Base-by-base conservation (phyloP, 2,797 vertebrate genomes). In the Hipposideros larvatus region DNA sequence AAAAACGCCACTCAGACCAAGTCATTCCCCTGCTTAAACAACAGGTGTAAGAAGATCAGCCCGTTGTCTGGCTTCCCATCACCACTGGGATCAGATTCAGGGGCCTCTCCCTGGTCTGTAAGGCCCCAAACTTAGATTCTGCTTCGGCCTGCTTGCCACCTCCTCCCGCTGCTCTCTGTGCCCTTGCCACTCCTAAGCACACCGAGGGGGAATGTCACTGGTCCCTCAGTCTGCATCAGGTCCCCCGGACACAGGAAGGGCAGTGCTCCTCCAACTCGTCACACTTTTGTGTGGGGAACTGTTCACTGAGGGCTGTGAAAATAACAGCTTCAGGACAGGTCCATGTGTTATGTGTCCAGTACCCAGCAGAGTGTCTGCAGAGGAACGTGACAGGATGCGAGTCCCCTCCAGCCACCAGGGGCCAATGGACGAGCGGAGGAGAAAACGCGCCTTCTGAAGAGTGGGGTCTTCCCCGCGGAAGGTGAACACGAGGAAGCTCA, bases 161-260 rank as follows among this genome's bases (percentile, higher is more conserved):
- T 31, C 28, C 21, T 31, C 51, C 28, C 77, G 24, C 10, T n/a
- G 1, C 75, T 43, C 48, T 34, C 65, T 59, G 11, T 0, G 15
- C 34, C 4, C 5, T 26, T 7, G 1, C 11, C 78, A 34, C 18
- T 2, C 2, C 24, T 41, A 18, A 1, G 16, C 26, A 10, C 10
- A 7, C 1, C 0, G n/a, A 43, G 7, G 19, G 28, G 31, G 31
- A 43, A 6, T 0, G 5, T 5, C 31, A 5, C 4, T 1, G 48
- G 11, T 3, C 4, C 31, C 78, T 22, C 61, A 6, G 5, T 10
- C 61, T 59, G 19, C 31, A 18, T 22, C 22, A 61, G 16, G 34
- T 59, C 37, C 34, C 37, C 15, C 24, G 13, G 28, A 55, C 55
- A 37, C 31, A 22, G 63, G 55, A 57, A 14, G 11, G 15, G 19